Evolutionary conservation across 2,113 vertebrate species (phyloP), one percentile per base, ranked within the genome.

Genomic region (Paratilapia polleni): DNA sequence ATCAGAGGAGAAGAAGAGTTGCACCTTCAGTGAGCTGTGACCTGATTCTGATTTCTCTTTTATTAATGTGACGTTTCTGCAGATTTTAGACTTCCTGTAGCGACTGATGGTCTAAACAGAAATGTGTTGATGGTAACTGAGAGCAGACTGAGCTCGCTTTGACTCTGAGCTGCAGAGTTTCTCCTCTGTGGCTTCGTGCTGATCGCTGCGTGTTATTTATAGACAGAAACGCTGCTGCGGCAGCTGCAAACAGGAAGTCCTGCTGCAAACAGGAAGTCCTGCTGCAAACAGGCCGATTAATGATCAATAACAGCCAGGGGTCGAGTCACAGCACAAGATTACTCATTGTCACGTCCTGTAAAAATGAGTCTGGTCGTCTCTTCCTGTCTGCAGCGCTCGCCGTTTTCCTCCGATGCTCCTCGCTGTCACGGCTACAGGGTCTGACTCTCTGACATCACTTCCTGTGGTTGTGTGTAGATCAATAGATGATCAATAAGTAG

Each of bases 381-480:
- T 52, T 52, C 43, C 17, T 49, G 66, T 73, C 66, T 73, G 66
- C 66, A 73, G 66, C 66, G 24, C 20, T 52, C 43, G 7, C 41
- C 17, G 17, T 20, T 52, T 31, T 73, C 28, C 24, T 31, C 17
- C n/a, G 36, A 75, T 34, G 80, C 22, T 56, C 70, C 38, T 26
- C 41, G 54, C 74, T 68, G 26, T 58, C 38, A 26, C 4, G 9
- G 61, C 61, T 36, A 36, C 56, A 68, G 61, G 81, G 81, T 83
- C 52, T 41, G 54, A 70, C 41, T 77, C 61, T 60, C 54, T 77
- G 54, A 77, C 28, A 49, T 68, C 81, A 83, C 54, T 59, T 77
- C 74, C 81, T 83, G 74, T 77, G 22, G 24, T 64, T 47, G 60
- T 56, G 15, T 52, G 77, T 63, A 49, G 59, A 31, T 77, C 75